Conservation (phyloP, 2,113 vertebrate genomes). For the Panurus biarmicus region DNA sequence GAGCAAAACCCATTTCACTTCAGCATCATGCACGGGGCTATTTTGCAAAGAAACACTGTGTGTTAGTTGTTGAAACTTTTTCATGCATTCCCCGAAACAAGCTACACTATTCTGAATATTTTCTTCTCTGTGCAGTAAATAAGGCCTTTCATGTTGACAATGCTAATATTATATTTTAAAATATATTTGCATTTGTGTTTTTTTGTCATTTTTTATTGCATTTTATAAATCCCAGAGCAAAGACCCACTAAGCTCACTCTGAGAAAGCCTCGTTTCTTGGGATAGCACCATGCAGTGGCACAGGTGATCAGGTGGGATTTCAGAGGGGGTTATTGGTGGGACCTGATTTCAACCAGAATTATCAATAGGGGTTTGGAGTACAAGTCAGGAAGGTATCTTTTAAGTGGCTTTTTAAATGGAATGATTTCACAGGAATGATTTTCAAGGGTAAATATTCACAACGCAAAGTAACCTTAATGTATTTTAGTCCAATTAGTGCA, state of each 20-base stretch:
- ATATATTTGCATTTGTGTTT: conserved; percentile 74
- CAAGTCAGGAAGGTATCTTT: background rate
- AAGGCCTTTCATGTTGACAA: conserved; percentile 77
- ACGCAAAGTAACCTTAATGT: background rate
- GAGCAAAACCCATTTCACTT: conserved; percentile 58
- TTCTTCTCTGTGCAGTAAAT: conserved; percentile 71
- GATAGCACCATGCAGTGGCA: background rate
- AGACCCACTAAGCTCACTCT: conserved; percentile 46
- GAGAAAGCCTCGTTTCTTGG: conserved; percentile 40
- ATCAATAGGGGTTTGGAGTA: background rate
- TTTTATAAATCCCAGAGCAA: conserved; percentile 71
- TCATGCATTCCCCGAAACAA: conserved; percentile 78
- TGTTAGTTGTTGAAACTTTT: conserved; percentile 85
- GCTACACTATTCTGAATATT: conserved; percentile 69
- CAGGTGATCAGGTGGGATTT: background rate
- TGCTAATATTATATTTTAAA: conserved; percentile 81
- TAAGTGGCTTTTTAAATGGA: background rate
- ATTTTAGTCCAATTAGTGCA: background rate
- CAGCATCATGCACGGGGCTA: conserved; percentile 64
- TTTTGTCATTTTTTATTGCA: conserved; percentile 72
- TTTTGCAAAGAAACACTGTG: conserved; percentile 80
- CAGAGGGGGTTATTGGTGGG: background rate
- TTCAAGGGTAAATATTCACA: background rate
- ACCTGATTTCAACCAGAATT: background rate
- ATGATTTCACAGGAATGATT: background rate